A percentile compares a stretch with the other conserved stretches of the same genome.
Conservation (phyloP, 2,797 vertebrate genomes). For the Leptoclinus maculatus region DNA sequence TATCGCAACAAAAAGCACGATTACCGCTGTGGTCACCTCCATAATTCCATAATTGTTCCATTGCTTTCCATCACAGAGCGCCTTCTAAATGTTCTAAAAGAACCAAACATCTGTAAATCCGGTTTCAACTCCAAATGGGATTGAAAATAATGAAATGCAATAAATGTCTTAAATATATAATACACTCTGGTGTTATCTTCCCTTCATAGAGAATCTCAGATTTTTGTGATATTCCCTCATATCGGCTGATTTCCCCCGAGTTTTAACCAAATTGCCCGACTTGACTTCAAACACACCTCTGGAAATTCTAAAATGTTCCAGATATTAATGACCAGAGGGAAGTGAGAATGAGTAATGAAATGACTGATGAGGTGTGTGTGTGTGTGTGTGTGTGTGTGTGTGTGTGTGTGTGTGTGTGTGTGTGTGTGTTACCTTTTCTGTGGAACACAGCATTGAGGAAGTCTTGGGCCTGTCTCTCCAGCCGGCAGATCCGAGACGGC, state of each 20-base stretch:
- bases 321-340: neutral
- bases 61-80: neutral
- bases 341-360: neutral
- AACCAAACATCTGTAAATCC: neutral
- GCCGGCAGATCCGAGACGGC: conserved; percentile 92
- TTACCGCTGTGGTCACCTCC: neutral
- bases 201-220: neutral
- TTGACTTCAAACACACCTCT: conserved; percentile 17
- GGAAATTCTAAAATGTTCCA: conserved; percentile 11
- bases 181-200: conserved; percentile 8
- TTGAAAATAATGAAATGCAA: conserved; percentile 15
- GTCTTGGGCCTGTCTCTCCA: conserved; percentile 97
- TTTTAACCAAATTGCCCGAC: conserved; percentile 36
- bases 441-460: conserved; percentile 99
- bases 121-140: neutral
- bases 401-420: conserved; percentile 15
- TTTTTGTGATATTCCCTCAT: conserved; percentile 10
- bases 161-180: conserved; percentile 1
- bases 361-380: neutral
- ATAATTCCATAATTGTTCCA: neutral
- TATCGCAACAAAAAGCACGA: neutral
- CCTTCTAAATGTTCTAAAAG: neutral
- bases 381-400: conserved; percentile 15
- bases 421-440: conserved; percentile 90
- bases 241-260: conserved; percentile 40